These are phyloP conservation scores for Anabacerthia variegaticeps DNA, from an alignment of 2,797 vertebrate genomes.

Conservation along the genomic window DNA sequence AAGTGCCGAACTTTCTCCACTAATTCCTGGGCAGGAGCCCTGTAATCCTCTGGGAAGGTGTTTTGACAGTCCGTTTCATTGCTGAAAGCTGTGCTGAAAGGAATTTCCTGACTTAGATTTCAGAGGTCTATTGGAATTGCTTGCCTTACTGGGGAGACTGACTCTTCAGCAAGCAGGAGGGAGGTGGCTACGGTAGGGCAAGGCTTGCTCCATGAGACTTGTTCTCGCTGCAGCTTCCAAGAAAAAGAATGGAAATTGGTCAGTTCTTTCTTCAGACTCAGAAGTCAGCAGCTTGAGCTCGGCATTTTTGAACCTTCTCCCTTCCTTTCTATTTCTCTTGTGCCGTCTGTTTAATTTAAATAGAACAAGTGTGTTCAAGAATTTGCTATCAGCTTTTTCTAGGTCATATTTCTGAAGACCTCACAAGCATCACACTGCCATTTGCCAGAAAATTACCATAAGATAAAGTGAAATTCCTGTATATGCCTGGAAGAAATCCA, in stretches of 20 bases:
- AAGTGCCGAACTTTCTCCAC: not conserved
- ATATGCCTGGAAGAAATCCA: constrained; percentile 11
- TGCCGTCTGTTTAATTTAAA: not conserved
- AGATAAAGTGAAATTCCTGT: constrained; percentile 22
- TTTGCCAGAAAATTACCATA: constrained; percentile 44
- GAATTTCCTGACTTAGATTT: constrained; percentile 67
- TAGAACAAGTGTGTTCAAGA: not conserved
- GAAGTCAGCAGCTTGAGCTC: constrained; percentile 6
- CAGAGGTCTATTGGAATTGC: constrained; percentile 48
- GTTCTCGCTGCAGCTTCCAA: not conserved
- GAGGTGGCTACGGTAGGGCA: not conserved
- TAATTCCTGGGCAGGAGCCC: constrained; percentile 36
- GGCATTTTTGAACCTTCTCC: not conserved
- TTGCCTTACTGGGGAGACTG: not conserved
- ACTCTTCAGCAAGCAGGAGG: not conserved
- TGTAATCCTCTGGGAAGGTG: constrained; percentile 45
- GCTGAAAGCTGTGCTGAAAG: constrained; percentile 65
- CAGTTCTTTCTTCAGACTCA: constrained; percentile 22
- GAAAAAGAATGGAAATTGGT: constrained; percentile 32
- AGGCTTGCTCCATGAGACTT: not conserved
- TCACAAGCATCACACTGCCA: not conserved
- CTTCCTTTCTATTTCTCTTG: not conserved
- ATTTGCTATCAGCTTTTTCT: constrained; percentile 30
- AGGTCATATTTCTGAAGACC: not conserved
- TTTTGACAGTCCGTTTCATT: constrained; percentile 48